Conservation (phyloP, 2,113 vertebrate species). For the Butorides virescens region DNA sequence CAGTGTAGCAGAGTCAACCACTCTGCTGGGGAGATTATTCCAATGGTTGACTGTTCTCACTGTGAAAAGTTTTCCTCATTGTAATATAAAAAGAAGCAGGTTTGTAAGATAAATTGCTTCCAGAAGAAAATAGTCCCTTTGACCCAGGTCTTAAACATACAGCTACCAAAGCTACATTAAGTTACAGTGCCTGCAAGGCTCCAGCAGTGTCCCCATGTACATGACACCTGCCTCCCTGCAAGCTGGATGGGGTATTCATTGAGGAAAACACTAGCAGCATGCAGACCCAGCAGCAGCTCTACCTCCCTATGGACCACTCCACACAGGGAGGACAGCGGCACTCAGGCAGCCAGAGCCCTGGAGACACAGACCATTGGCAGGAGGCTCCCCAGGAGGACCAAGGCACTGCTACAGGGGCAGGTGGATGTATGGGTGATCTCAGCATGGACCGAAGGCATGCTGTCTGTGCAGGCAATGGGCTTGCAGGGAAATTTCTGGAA, state of each 20-base stretch:
- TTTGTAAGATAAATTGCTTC: neutral
- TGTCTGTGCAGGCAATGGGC: too few relatives aligned
- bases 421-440: neutral
- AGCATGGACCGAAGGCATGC: neutral
- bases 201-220: neutral
- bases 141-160: neutral
- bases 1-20: too few relatives aligned
- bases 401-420: neutral
- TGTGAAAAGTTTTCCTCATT: too few relatives aligned
- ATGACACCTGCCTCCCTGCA: neutral
- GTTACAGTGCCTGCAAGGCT: neutral
- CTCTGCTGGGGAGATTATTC: too few relatives aligned
- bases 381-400: neutral
- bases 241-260: neutral
- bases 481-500: neutral
- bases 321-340: neutral
- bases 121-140: neutral
- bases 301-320: neutral
- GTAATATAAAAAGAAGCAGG: too few relatives aligned
- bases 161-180: neutral
- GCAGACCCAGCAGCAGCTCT: neutral
- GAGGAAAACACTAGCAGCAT: neutral
- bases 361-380: rapidly evolving
- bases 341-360: rapidly evolving
- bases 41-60: too few relatives aligned